Base-by-base conservation (phyloP, 2,797 vertebrate genomes). In the Chromobotia macracanthus region DNA sequence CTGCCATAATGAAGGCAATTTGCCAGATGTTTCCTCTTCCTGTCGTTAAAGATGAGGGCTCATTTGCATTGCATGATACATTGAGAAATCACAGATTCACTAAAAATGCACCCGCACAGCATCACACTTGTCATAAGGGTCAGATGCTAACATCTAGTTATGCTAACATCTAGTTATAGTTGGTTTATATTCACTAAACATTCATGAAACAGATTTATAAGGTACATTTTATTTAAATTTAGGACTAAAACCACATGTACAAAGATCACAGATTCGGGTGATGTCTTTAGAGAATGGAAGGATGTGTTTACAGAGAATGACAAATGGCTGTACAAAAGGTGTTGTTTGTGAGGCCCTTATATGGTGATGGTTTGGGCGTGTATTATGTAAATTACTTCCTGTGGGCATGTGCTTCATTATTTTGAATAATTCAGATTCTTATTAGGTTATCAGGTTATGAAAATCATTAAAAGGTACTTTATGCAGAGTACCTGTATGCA, bases 11-110 rank as follows among this genome's bases (percentile, higher is more conserved):
- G 53, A 68, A 69, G 65, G 25, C 75, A 69, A 77, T 60, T 77
- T 77, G 75, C 64, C 75, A 77, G 75, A 60, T 77, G 75, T 58
- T 64, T 77, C 64, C 58, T 28, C 58, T 61, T 61, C 25, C 58
- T 21, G 58, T 2, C 58, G 15, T 28, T 61, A 31, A 61, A 61
- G 58, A 16, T 16, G 12, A 60, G 56, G 21, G 4, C 56, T 60
- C 23, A 60, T 61, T 61, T 61, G 23, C 58, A 61, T 61, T 61
- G 25, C 58, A 61, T 61, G 58, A 25, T 28, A 61, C 58, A 16
- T 18, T 61, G 58, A 61, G 58, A 50, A 50, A 61, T 61, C 25
- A 61, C 58, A 61, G 25, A 16, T 31, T 31, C 11, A 28, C 25
- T 7, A 28, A 61, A 61, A 61, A 61, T 16, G 13, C 58, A 28